Conservation (phyloP, 2,113 vertebrate genomes). For the Ginglymostoma cirratum region DNA sequence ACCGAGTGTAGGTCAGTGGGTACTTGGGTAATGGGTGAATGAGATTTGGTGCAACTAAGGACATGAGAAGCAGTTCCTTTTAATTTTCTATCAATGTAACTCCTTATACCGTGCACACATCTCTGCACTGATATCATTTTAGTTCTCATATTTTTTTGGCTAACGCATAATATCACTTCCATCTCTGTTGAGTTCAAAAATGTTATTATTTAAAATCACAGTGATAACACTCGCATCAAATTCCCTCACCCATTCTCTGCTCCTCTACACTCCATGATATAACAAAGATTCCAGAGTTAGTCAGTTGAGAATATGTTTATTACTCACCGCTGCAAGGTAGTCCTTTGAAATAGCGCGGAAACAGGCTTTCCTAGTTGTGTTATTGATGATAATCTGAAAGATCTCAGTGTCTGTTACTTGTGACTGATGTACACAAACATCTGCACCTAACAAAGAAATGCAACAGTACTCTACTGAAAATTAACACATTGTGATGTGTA, state of each 20-base stretch:
- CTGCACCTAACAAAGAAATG: slow-evolving; percentile 36
- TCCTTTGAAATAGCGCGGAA: slow-evolving; percentile 39
- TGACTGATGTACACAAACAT: slow-evolving; percentile 40
- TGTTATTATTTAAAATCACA: background rate
- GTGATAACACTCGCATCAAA: background rate
- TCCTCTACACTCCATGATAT: background rate
- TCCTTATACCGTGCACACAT: background rate
- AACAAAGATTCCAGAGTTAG: background rate
- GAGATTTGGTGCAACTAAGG: background rate
- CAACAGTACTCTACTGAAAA: background rate
- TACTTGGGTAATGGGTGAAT: background rate
- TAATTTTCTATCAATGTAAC: background rate
- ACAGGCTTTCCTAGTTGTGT: slow-evolving; percentile 39
- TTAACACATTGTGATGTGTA: background rate
- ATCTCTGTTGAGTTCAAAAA: background rate
- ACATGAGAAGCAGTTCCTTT: background rate
- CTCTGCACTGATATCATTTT: background rate
- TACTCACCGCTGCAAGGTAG: slow-evolving; percentile 41
- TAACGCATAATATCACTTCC: background rate
- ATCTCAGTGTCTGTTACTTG: slow-evolving; percentile 40
- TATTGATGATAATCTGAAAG: slow-evolving; percentile 41
- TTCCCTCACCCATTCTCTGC: no score
- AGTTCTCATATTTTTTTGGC: background rate
- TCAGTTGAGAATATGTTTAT: background rate
- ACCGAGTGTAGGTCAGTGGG: background rate